phyloP scores from a whole-genome alignment of 1,140 invertebrate genomes.

The Nomia melanderi region DNA sequence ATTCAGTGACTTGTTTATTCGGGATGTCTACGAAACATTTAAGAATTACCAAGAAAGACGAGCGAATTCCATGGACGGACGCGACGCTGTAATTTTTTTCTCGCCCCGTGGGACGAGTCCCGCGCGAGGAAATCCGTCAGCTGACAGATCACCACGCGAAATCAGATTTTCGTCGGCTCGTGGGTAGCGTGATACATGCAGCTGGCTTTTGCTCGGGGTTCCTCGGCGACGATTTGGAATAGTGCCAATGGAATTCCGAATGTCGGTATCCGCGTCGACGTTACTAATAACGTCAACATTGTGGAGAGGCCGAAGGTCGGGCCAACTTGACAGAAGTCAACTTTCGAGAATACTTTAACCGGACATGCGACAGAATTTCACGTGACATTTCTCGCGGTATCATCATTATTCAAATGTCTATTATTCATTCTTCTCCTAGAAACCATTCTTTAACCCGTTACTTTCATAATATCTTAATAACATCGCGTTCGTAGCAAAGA shows the following conservation, averaged over 20 bases:
- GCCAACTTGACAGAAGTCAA: background rate
- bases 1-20: too few relatives aligned
- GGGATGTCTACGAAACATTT: too few relatives aligned
- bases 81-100: too few relatives aligned
- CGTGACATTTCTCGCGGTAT: background rate
- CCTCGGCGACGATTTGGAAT: conserved; percentile 49
- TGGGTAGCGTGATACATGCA: background rate
- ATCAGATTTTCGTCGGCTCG: conserved; percentile 26
- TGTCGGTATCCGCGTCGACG: conserved; percentile 14
- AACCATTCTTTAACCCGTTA: too few relatives aligned
- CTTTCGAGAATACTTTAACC: background rate
- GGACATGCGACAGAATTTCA: background rate
- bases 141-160: conserved; percentile 26
- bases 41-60: too few relatives aligned
- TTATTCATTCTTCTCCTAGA: background rate
- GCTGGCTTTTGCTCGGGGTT: background rate
- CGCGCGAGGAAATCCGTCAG: background rate
- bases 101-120: too few relatives aligned
- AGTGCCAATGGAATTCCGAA: conserved; percentile 63
- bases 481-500: too few relatives aligned
- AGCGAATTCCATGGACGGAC: too few relatives aligned
- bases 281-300: conserved; percentile 53
- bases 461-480: too few relatives aligned
- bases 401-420: background rate
- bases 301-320: conserved; percentile 28